Conservation (phyloP, 2,797 vertebrate genomes). For the Muscicapa striata region DNA sequence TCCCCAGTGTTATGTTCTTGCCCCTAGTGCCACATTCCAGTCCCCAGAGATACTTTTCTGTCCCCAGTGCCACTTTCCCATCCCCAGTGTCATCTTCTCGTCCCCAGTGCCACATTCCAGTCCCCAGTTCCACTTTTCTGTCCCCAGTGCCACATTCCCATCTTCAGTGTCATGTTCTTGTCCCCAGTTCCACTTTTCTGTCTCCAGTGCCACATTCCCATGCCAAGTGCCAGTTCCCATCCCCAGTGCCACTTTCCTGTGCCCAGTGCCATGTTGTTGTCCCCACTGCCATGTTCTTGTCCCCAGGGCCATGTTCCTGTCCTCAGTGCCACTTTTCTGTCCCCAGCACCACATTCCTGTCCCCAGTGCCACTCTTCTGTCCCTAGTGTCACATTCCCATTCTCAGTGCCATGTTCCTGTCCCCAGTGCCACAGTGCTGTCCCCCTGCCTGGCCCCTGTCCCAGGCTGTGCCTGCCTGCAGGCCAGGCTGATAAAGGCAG, state of each 20-base stretch:
- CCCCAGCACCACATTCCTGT: fast-evolving
- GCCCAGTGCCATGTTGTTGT: fast-evolving
- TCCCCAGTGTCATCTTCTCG: fast-evolving
- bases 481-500: not conserved
- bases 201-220: fast-evolving
- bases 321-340: too few species aligned
- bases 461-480: fast-evolving
- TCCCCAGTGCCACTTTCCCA: not conserved
- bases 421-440: fast-evolving
- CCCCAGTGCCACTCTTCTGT: fast-evolving
- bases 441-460: not conserved
- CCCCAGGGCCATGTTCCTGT: not conserved
- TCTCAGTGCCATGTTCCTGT: fast-evolving
- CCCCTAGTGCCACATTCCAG: too few species aligned
- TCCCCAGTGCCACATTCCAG: fast-evolving
- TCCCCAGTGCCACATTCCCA: not conserved
- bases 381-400: fast-evolving
- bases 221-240: not conserved
- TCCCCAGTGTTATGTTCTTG: too few species aligned
- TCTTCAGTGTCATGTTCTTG: fast-evolving
- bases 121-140: not conserved
- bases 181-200: fast-evolving
- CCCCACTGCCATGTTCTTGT: fast-evolving
- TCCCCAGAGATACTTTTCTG: not conserved
- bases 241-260: too few species aligned